Percentiles rank a stretch among this genome's conserved stretches.
These are phyloP conservation scores for Theropithecus gelada DNA, from an alignment of 2,113 vertebrate genomes.

Conservation along the genomic window DNA sequence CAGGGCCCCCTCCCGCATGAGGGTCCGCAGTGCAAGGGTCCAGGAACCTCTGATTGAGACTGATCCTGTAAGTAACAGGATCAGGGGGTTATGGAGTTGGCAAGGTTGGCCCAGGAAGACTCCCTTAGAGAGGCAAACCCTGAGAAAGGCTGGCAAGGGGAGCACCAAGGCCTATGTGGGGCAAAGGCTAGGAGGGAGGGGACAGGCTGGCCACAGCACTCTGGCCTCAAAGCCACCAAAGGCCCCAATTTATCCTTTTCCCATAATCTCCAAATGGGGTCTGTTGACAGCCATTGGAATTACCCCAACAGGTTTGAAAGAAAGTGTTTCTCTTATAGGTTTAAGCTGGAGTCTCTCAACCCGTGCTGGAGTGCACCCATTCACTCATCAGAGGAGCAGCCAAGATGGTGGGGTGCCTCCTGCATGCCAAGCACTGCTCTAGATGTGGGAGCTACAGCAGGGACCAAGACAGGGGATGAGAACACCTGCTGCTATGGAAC, in stretches of 20 bases:
- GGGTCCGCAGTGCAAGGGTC: background rate
- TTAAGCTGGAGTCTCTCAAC: background rate
- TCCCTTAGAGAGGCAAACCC: background rate
- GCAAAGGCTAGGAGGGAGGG: background rate
- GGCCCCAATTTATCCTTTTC: background rate
- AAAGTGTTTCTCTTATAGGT: background rate
- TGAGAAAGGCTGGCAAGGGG: background rate
- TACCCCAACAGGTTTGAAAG: background rate
- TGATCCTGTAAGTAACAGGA: background rate
- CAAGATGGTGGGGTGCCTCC: background rate
- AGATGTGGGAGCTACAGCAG: background rate
- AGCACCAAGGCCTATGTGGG: background rate
- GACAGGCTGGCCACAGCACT: background rate
- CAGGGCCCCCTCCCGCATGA: background rate
- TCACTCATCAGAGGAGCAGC: background rate
- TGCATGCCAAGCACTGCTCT: background rate
- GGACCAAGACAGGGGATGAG: background rate
- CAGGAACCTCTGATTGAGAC: background rate
- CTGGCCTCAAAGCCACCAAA: background rate
- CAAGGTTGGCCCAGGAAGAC: background rate
- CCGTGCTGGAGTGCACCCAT: no score
- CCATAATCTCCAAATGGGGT: background rate
- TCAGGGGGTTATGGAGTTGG: background rate
- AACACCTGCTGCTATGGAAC: background rate
- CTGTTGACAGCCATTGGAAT: background rate